A percentile compares a stretch with the other conserved stretches of the same genome.
phyloP scores from a whole-genome alignment of 2,888 invertebrate genomes.

The Pseudoips prasinana region DNA sequence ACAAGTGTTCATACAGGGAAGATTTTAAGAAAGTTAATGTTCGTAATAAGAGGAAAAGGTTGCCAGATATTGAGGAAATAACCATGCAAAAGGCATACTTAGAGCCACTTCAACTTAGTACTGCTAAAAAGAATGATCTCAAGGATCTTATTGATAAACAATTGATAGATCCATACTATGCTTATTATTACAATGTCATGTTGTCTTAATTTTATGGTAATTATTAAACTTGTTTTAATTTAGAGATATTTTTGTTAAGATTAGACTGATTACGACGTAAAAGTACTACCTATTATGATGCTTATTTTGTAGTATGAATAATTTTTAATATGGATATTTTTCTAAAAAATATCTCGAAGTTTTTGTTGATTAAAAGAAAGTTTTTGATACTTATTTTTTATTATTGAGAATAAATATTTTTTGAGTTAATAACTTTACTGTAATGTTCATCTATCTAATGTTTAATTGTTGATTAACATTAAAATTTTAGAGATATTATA shows the following conservation, averaged over 20 bases:
- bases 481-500: too few relatives aligned
- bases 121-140: constrained; percentile 8
- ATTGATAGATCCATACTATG: constrained; percentile 12
- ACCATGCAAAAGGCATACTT: constrained; percentile 6
- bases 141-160: constrained; percentile 8
- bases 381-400: too few relatives aligned
- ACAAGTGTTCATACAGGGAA: constrained; percentile 10
- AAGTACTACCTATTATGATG: constrained; percentile 1
- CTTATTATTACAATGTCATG: constrained; percentile 6
- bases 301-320: constrained; percentile 1
- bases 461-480: too few relatives aligned
- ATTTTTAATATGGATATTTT: constrained; percentile 1
- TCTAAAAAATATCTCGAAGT: constrained; percentile 1
- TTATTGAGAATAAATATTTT: too few relatives aligned
- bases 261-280: constrained; percentile 1
- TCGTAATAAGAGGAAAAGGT: constrained; percentile 8
- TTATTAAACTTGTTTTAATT: constrained; percentile 1
- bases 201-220: constrained; percentile 1
- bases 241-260: constrained; percentile 1
- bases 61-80: constrained; percentile 6
- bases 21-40: constrained; percentile 8
- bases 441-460: too few relatives aligned
- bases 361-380: too few relatives aligned
- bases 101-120: constrained; percentile 5
- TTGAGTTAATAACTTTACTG: too few relatives aligned